Conservation (phyloP, 2,888 invertebrate species). For the Adineta ricciae region DNA sequence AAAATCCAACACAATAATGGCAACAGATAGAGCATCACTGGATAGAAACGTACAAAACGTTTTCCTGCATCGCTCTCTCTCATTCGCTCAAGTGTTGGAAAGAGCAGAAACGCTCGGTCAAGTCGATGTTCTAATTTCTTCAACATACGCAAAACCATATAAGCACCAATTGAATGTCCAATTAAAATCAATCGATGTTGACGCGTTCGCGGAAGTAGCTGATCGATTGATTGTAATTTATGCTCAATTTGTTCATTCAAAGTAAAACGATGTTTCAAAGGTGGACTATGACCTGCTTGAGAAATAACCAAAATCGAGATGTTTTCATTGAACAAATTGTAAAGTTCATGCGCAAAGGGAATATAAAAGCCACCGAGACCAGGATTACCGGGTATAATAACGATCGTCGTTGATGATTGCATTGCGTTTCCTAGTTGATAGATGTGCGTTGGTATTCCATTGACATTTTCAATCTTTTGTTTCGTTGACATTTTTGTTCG, state of each 20-base stretch:
- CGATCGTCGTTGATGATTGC: background rate
- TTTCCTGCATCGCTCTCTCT: constrained; percentile 66
- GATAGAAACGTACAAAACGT: constrained; percentile 56
- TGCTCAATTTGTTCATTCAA: constrained; percentile 69
- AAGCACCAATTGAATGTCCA: constrained; percentile 77
- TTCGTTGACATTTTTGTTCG: background rate
- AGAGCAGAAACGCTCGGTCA: constrained; percentile 58
- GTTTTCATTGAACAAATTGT: background rate
- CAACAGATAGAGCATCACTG: background rate
- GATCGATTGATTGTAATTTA: constrained; percentile 67
- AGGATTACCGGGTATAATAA: constrained; percentile 8
- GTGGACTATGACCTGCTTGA: background rate
- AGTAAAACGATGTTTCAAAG: constrained; percentile 44
- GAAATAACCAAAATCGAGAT: background rate
- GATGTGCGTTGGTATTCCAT: background rate
- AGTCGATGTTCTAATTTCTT: constrained; percentile 52
- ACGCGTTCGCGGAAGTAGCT: constrained; percentile 62
- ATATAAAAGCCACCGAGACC: constrained; percentile 8
- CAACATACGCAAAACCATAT: constrained; percentile 66
- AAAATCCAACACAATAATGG: background rate
- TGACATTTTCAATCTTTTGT: background rate
- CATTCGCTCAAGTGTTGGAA: constrained; percentile 77
- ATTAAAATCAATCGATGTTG: constrained; percentile 32
- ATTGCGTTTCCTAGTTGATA: background rate
- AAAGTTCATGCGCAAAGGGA: constrained; percentile 2